Base-by-base conservation (phyloP, 2,888 invertebrate genomes). In the Protophormia terraenovae region DNA sequence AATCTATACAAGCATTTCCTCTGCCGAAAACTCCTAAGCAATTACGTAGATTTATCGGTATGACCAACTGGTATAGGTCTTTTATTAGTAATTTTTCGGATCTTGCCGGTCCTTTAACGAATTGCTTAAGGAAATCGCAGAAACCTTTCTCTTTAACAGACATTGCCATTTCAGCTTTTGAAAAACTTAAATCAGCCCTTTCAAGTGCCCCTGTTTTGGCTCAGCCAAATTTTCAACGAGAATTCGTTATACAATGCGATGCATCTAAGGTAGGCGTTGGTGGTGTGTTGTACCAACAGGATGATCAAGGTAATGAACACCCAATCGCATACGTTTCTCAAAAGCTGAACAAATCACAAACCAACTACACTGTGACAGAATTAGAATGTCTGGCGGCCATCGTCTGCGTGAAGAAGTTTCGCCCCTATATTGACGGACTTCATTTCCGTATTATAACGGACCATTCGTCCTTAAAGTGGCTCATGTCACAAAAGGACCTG, bases 341-440 rank as follows among this genome's bases (percentile, higher is more conserved):
- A 89, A 90, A 86, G 38, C 29, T 86, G 3, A 86, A 85, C 27
- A 50, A 35, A 1, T 5, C 47, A 2, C 78, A 78, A n/a, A 16
- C 16, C 3, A 78, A 78, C 8, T 78, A 78, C 12, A 78, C 78
- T 0, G 69, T 62, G 0, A 78, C 78, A 1, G 78, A 77, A 16
- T 14, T 64, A 2, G 71, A 79, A 16, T 71, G 62, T 10, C 5
- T 83, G 10, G 79, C 83, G 1, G 73, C 69, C 0, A 27, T 83
- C 6, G 50, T 62, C 0, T 38, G 78, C 7, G 53, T 77, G 0
- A 41, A 77, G 0, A 29, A 22, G 0, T 83, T 78, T 27, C 16
- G 79, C 5, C 67, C 55, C 0, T 79, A 79, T 50, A 55, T 84
- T 2, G 78, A 75, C 5, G 78, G 75, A 0, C 14, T 78, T 2